Percentiles rank a stretch among this genome's conserved stretches.
Evolutionary conservation across 2,888 invertebrate species (phyloP).

Genomic region (Bibio marci): DNA sequence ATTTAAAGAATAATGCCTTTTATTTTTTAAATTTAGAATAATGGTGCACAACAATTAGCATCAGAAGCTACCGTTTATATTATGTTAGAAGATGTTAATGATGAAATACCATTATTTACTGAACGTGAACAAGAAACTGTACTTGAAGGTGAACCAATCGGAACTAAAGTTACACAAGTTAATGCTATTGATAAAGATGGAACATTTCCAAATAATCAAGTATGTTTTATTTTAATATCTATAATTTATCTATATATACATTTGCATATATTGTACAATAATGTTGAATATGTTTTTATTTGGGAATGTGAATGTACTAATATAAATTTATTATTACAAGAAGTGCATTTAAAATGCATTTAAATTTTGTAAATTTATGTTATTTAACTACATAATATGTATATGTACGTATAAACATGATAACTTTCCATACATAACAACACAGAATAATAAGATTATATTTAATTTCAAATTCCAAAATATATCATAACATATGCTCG

Average conservation of each 20-base stretch:
- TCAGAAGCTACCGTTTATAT: constrained; percentile 89
- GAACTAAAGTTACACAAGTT: constrained; percentile 89
- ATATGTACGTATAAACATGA: no score
- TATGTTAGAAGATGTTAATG: constrained; percentile 89
- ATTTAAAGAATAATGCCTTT: no score
- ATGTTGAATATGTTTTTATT: no score
- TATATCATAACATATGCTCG: no score
- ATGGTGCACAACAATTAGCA: constrained; percentile 87
- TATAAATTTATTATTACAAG: no score
- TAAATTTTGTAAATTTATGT: no score
- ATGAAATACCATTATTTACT: constrained; percentile 90
- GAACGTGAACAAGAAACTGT: constrained; percentile 92
- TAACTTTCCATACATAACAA: no score
- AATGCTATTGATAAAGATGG: constrained; percentile 94
- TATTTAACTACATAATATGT: no score
- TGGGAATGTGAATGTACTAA: no score
- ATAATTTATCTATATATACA: background rate
- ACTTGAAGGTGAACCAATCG: constrained; percentile 84
- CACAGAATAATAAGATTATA: no score
- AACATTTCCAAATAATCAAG: constrained; percentile 87
- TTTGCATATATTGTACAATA: background rate
- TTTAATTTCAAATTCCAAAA: no score
- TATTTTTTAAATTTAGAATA: constrained; percentile 53
- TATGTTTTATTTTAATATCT: no score
- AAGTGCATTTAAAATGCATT: background rate